A percentile compares a stretch with the other conserved stretches of the same genome.
These are phyloP conservation scores for Heliconius ismenius DNA, from an alignment of 2,888 invertebrate genomes.

Conservation along the genomic window DNA sequence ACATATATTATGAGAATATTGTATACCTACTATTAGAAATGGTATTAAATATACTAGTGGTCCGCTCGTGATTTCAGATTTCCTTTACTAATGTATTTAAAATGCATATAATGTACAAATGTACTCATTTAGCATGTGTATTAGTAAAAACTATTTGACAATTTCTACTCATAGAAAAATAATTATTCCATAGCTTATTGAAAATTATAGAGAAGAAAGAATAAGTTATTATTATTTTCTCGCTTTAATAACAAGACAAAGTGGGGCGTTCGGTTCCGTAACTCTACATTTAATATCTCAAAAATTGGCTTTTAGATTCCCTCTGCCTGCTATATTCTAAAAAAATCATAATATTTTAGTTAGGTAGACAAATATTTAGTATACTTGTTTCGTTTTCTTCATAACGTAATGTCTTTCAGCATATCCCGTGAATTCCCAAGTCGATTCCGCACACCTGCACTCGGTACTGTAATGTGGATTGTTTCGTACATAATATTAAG, in stretches of 20 bases:
- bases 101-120: too few species aligned
- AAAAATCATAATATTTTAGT: neutral
- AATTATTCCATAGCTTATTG: too few species aligned
- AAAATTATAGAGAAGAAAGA: too few species aligned
- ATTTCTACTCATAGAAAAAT: too few species aligned
- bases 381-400: neutral
- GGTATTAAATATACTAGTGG: neutral
- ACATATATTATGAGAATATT: neutral
- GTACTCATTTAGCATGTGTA: too few species aligned
- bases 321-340: neutral
- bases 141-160: too few species aligned
- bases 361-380: neutral
- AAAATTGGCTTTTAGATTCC: neutral
- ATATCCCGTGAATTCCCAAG: constrained; percentile 2
- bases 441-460: constrained; percentile 14
- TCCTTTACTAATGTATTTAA: too few species aligned
- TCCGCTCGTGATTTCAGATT: too few species aligned
- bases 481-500: constrained; percentile 11
- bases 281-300: neutral
- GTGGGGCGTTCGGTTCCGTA: neutral
- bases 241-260: neutral
- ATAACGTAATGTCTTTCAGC: constrained; percentile 11
- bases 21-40: neutral
- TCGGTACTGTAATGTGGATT: constrained; percentile 10
- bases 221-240: neutral